Conservation (phyloP, 2,888 invertebrate genomes). For the Dynastes maya region DNA sequence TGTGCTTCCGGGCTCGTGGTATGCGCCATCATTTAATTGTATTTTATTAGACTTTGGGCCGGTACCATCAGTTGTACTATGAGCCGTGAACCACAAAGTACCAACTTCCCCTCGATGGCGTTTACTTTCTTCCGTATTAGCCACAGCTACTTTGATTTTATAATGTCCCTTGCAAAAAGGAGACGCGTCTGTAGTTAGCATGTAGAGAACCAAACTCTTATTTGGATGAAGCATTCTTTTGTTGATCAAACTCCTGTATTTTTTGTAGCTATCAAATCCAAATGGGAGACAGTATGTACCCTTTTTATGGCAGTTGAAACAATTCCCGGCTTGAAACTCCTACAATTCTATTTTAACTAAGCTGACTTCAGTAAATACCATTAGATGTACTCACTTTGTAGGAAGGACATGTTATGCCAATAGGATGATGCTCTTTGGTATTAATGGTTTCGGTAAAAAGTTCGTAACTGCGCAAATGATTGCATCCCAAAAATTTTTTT, state of each 20-base stretch:
- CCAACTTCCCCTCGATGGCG: conserved; percentile 87
- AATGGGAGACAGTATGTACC: conserved; percentile 81
- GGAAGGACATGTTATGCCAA: conserved; percentile 82
- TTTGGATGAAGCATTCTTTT: conserved; percentile 71
- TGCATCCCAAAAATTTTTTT: conserved; percentile 85
- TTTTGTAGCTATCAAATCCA: conserved; percentile 76
- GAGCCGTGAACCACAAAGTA: conserved; percentile 78
- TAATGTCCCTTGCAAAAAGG: conserved; percentile 90
- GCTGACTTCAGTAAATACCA: conserved; percentile 43
- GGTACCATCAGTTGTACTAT: conserved; percentile 73
- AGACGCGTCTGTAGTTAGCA: conserved; percentile 79
- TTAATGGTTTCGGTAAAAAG: conserved; percentile 89
- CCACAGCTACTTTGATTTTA: conserved; percentile 82
- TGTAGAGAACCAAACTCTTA: conserved; percentile 77
- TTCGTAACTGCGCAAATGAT: conserved; percentile 89
- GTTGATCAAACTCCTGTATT: conserved; percentile 72
- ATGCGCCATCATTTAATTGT: conserved; percentile 65
- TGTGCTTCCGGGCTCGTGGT: conserved; percentile 82
- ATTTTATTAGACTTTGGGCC: conserved; percentile 63
- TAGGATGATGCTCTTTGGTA: conserved; percentile 63
- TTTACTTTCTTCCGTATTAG: conserved; percentile 80
- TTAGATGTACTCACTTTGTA: conserved; percentile 75
- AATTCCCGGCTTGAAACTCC: conserved; percentile 80
- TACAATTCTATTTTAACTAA: conserved; percentile 64
- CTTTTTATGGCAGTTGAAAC: conserved; percentile 79